Evolutionary conservation across 2,797 vertebrate genomes (phyloP).

Genomic region (Malurus leucopterus): DNA sequence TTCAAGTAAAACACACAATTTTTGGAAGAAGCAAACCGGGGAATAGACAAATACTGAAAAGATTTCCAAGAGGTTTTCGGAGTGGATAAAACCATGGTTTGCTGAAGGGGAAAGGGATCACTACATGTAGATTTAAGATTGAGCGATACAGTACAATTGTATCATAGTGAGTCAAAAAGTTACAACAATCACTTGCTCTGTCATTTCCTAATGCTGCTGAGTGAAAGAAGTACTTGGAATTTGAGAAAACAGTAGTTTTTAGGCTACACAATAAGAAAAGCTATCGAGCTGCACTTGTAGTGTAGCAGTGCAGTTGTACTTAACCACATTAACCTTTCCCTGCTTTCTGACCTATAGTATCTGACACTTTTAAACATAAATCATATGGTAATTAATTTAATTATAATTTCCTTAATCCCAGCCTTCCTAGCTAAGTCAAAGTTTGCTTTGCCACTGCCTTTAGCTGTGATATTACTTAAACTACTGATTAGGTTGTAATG

Average conservation of each 20-base stretch:
- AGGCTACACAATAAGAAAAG: not conserved
- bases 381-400: not conserved
- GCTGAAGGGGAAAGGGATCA: not conserved
- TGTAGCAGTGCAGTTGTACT: not conserved
- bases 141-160: not conserved
- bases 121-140: not conserved
- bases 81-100: not conserved
- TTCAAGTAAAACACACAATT: not conserved
- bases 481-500: not conserved
- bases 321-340: rapidly evolving
- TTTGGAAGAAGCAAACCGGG: not conserved
- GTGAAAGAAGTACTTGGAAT: not conserved
- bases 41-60: not conserved
- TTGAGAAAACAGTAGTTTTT: not conserved
- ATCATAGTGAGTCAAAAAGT: not conserved
- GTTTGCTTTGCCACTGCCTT: not conserved
- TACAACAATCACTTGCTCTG: not conserved
- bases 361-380: not conserved
- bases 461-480: not conserved
- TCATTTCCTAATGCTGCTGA: not conserved
- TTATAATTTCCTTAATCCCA: not conserved
- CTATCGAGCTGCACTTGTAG: not conserved
- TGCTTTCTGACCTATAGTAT: not conserved
- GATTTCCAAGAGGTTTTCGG: not conserved
- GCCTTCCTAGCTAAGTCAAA: not conserved